Evolutionary conservation across 1,140 invertebrate species (phyloP), one percentile per base, ranked within the genome.

Genomic region (Trigoniulus corallinus): DNA sequence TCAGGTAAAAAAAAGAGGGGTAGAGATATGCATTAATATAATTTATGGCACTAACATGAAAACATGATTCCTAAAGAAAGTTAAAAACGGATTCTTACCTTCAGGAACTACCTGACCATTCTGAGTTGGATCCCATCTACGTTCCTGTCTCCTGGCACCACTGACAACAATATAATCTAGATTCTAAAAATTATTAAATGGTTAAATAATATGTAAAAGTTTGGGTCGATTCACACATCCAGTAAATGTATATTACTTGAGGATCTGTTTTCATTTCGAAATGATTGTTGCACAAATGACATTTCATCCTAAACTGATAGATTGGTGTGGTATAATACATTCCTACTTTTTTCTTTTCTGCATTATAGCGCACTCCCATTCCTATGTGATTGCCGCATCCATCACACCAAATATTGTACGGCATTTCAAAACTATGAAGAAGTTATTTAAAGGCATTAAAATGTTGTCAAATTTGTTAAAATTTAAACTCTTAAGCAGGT

Each of bases 261-360:
- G 96, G 96, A 77, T 99, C 95, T 27, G 95, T 98, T 71, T 96
- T 89, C 46, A 99, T 98, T 69, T 94, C 88, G 75, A 96, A 93
- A 69, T 98, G 84, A 69, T 97, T 98, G 61, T 73, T 82, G 68
- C 96, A 99, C 1, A 98, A 67, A 71, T 98, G 94, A 64, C 96
- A 99, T 66, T 98, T 98, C 94, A 99, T 98, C 54, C 88, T 75
- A 67, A 99, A 99, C 64, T 98, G 85, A 66, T 94, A 98, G 1
- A 99, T 74, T 0, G 95, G 94, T 1, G 96, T 98, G 2, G 85
- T 88, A 61, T 96, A 97, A 65, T 98, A 98, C 84, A 94, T 98
- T 58, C 95, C 95, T 59, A 94, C 76, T 75, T 98, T 99, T 3
- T 78, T 92, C 67, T 99, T 99, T 64, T 99, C 94, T 3, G 96